Evolutionary conservation across 2,113 vertebrate species (phyloP), one percentile per base, ranked within the genome.

Genomic region (Cyanoderma ruficeps): DNA sequence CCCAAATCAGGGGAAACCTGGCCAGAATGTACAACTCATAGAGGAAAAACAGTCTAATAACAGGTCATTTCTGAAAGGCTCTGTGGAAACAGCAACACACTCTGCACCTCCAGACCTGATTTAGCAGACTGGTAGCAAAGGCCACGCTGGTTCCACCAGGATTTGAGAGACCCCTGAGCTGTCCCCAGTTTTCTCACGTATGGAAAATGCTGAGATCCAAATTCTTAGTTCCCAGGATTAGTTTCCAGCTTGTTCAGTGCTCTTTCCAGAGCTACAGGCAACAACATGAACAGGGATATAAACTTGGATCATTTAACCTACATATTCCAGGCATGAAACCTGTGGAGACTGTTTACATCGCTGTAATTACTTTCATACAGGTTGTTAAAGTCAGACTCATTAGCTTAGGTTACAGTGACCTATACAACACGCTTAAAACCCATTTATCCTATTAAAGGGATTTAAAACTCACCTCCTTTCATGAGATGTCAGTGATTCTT

Each of bases 371-470:
- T 87, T 90, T 63, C 63, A 63, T 52, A 47, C 41, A 79, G 59
- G 52, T 80, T 85, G 83, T 72, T 87, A 86, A 88, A 89, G 61
- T 49, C 61, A 77, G 76, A 91, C 91, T 96, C 87, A 93, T 93
- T 90, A 94, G 65, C 82, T 92, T 42, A 79, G 95, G 94, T 97
- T 96, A 93, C 82, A n/a, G 33, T 68, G 94, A 96, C 96, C 96
- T 89, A 67, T 44, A 83, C 72, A 93, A 76, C 72, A 41, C 50
- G 77, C 81, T 94, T 93, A 88, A 94, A 97, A 85, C 42, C 67
- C 77, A 96, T 90, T 96, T 92, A 95, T 89, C 71, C 89, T 91
- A 63, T 87, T 74, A 86, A 85, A 89, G 71, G 68, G 87, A 94
- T 96, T 75, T 90, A 93, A 59, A 87, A 74, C 74, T 83, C 13